Conservation (phyloP, 2,113 vertebrate genomes). For the Ascaphus truei region DNA sequence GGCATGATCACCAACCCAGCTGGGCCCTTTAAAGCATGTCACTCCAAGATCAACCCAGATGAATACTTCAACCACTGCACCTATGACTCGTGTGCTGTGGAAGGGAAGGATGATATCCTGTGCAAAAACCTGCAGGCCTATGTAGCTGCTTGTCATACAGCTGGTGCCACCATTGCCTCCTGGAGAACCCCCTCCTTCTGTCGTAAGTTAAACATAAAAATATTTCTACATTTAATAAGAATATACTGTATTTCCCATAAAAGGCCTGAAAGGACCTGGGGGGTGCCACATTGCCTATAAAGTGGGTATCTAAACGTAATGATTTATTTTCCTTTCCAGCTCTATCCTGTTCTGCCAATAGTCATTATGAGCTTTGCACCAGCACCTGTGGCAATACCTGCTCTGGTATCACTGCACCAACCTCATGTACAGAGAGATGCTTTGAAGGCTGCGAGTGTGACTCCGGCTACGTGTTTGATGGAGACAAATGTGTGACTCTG, state of each 20-base stretch:
- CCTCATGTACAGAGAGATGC: conserved; percentile 38
- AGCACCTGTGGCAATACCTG: conserved; percentile 59
- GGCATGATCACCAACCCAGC: conserved; percentile 30
- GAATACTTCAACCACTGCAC: conserved; percentile 41
- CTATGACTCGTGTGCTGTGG: conserved; percentile 39
- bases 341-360: conserved; percentile 53
- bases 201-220: conserved; percentile 44
- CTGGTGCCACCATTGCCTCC: conserved; percentile 21
- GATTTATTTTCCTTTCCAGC: conserved; percentile 47
- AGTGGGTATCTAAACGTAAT: conserved; percentile 57
- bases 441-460: conserved; percentile 74
- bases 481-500: conserved; percentile 54
- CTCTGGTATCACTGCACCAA: conserved; percentile 45
- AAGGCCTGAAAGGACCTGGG: no score
- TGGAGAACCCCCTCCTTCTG: conserved; percentile 39
- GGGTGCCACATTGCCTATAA: no score
- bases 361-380: conserved; percentile 68
- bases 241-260: no score
- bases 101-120: conserved; percentile 22
- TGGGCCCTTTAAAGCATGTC: conserved; percentile 38
- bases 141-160: conserved; percentile 38
- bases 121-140: conserved; percentile 39
- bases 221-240: no score
- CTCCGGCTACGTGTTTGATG: conserved; percentile 53
- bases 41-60: conserved; percentile 30